Evolutionary conservation across 2,113 vertebrate species (phyloP).

Genomic region (Pseudorhombus dupliciocellatus): DNA sequence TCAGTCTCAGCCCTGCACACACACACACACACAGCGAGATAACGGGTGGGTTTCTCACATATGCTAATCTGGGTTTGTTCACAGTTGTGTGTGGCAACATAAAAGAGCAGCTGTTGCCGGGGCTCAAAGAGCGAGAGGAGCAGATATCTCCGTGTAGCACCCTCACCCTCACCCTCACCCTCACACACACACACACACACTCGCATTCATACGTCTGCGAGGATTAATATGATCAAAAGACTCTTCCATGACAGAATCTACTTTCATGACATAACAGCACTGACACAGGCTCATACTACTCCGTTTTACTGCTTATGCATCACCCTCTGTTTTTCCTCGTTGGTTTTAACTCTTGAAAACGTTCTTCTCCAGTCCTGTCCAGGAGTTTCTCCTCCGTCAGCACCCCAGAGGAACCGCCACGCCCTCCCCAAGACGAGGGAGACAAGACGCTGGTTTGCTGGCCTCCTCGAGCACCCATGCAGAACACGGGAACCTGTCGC

Average conservation of each 20-base stretch:
- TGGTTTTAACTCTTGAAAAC: constrained; percentile 9
- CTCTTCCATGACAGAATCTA: constrained; percentile 10
- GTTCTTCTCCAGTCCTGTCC: constrained; percentile 35
- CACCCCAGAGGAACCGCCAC: constrained; percentile 43
- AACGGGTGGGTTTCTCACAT: constrained; percentile 1
- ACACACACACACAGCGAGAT: constrained; percentile 8
- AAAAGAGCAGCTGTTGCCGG: constrained; percentile 74
- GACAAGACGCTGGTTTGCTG: constrained; percentile 75
- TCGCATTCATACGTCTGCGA: constrained; percentile 10
- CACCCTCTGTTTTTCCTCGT: background rate
- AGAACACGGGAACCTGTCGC: constrained; percentile 45
- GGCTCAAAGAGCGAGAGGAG: constrained; percentile 51
- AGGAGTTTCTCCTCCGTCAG: constrained; percentile 17
- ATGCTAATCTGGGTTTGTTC: constrained; percentile 74
- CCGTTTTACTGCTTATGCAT: background rate
- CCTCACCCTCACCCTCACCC: background rate
- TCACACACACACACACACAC: constrained; percentile 44
- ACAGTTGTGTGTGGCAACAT: constrained; percentile 59
- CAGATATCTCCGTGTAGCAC: constrained; percentile 47
- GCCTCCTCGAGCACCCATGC: constrained; percentile 77
- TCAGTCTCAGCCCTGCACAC: constrained; percentile 9
- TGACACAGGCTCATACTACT: constrained; percentile 1
- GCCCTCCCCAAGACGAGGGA: constrained; percentile 46
- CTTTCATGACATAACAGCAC: constrained; percentile 18
- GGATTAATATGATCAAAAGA: constrained; percentile 51